Conservation (phyloP, 2,113 vertebrate genomes). For the Carassius gibelio region DNA sequence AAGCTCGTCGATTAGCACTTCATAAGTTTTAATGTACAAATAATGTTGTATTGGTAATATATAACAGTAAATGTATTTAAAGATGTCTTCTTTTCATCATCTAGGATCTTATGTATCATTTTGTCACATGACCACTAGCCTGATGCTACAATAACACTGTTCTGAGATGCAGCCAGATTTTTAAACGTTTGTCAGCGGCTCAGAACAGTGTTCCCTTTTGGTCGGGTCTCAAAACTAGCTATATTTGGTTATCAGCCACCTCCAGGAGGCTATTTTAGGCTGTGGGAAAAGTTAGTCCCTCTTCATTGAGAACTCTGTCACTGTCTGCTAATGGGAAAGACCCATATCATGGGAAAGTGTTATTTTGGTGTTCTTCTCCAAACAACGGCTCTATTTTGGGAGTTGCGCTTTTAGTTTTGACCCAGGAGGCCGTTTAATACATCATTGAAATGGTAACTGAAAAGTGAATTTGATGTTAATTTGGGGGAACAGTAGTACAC, state of each 20-base stretch:
- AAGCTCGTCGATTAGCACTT: neutral
- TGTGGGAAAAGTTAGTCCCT: constrained; percentile 52
- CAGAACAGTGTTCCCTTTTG: neutral
- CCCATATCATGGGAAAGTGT: constrained; percentile 41
- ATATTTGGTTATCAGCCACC: constrained; percentile 46
- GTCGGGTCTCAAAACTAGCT: constrained; percentile 21
- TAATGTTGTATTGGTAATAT: neutral
- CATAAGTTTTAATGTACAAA: neutral
- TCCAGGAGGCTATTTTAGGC: constrained; percentile 48
- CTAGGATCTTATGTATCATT: neutral
- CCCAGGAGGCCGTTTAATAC: neutral
- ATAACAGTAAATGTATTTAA: neutral
- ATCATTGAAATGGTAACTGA: neutral
- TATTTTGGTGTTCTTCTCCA: constrained; percentile 4
- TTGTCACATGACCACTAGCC: neutral
- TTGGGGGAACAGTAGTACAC: neutral
- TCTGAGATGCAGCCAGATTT: neutral
- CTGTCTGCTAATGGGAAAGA: constrained; percentile 32
- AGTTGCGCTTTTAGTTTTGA: neutral
- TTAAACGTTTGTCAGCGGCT: neutral
- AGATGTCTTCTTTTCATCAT: neutral
- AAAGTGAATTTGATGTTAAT: neutral
- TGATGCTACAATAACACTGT: neutral
- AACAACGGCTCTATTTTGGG: neutral
- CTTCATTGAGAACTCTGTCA: neutral